Percentiles rank a stretch among this genome's conserved stretches.
These are phyloP conservation scores for Peromyscus nudipes DNA, from an alignment of 2,797 vertebrate genomes.

Conservation along the genomic window DNA sequence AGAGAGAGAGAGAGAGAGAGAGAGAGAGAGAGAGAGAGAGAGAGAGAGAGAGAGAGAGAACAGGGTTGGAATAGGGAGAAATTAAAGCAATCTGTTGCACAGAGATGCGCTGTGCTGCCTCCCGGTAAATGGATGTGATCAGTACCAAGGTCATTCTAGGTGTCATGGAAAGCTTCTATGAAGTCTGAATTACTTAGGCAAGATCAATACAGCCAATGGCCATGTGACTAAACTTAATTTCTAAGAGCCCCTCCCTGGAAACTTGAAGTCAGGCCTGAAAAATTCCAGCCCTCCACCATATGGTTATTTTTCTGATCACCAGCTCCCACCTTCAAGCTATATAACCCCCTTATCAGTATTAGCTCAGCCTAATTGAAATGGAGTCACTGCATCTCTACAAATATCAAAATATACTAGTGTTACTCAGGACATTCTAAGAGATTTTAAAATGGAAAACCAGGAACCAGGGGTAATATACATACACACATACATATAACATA, in stretches of 20 bases:
- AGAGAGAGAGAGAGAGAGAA: background rate
- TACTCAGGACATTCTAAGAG: background rate
- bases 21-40: too few species aligned
- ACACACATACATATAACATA: background rate
- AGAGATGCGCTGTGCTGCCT: rapidly evolving
- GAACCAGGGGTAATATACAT: background rate
- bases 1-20: too few species aligned
- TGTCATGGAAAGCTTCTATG: background rate
- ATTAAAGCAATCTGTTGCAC: background rate
- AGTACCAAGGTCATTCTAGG: background rate
- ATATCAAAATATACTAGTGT: background rate
- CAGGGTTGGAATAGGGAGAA: background rate
- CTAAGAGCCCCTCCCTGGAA: background rate
- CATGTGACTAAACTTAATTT: background rate
- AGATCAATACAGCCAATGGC: background rate
- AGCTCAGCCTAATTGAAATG: background rate
- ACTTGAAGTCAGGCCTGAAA: background rate
- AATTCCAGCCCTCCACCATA: background rate
- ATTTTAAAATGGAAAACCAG: background rate
- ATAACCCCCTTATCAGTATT: background rate
- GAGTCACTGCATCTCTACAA: background rate
- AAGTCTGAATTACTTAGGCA: background rate
- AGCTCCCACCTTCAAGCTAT: background rate
- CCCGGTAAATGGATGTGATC: background rate
- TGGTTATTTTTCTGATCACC: background rate